These are phyloP conservation scores for Poeciliopsis turneri DNA, from an alignment of 2,797 vertebrate genomes.

Conservation along the genomic window DNA sequence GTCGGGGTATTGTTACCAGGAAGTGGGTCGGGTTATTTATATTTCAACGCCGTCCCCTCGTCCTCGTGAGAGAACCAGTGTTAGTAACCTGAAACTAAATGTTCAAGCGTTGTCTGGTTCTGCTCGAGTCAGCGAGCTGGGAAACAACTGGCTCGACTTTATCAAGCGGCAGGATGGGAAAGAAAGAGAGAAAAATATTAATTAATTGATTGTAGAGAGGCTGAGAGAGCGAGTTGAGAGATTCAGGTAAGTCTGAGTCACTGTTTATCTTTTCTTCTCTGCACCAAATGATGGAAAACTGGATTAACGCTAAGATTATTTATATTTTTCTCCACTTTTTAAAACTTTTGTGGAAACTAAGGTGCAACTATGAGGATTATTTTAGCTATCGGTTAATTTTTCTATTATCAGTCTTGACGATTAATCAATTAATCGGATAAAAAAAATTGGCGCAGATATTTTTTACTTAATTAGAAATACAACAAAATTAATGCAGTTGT, in stretches of 20 bases:
- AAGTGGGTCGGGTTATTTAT: conserved; percentile 85
- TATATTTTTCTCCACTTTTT: not conserved
- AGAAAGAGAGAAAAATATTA: not conserved
- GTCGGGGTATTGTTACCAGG: conserved; percentile 80
- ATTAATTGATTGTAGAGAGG: conserved; percentile 14
- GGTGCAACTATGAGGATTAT: too few relatives aligned
- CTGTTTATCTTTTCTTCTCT: conserved; percentile 9
- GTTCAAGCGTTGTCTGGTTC: conserved; percentile 65
- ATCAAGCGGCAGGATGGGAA: conserved; percentile 19
- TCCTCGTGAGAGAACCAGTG: conserved; percentile 53
- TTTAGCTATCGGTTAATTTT: too few relatives aligned
- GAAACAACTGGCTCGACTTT: conserved; percentile 15
- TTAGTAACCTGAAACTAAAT: conserved; percentile 77
- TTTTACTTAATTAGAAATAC: too few relatives aligned
- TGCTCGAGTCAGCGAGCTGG: conserved; percentile 27
- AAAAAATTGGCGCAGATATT: too few relatives aligned
- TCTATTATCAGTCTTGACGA: too few relatives aligned
- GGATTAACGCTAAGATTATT: not conserved
- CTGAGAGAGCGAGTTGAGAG: conserved; percentile 34
- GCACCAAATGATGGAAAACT: not conserved
- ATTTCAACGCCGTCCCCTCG: conserved; percentile 79
- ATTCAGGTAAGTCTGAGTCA: conserved; percentile 63
- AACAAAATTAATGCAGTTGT: too few relatives aligned
- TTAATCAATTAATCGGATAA: too few relatives aligned
- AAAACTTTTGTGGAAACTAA: too few relatives aligned